phyloP scores from a whole-genome alignment of 2,113 vertebrate genomes.

The Channa maculata region DNA sequence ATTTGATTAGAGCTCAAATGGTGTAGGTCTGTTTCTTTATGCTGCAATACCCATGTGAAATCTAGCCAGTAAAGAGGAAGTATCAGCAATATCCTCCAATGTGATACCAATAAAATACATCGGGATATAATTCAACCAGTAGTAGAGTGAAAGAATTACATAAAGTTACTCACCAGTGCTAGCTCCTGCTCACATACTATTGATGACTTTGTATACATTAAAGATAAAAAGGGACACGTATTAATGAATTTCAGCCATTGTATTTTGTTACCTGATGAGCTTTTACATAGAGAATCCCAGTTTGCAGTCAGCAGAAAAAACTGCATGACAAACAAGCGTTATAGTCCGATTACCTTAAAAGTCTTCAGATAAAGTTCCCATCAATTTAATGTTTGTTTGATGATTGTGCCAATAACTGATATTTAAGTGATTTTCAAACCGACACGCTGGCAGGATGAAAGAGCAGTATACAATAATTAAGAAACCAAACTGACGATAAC shows the following conservation, averaged over 20 bases:
- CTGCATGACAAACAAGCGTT: not conserved
- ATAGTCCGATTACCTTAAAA: not conserved
- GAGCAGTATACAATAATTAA: too few species aligned
- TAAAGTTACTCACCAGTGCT: constrained; percentile 5
- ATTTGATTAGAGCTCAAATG: constrained; percentile 50
- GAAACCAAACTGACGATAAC: too few species aligned
- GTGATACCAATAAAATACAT: constrained; percentile 20
- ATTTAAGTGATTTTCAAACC: too few species aligned
- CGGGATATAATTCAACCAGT: not conserved
- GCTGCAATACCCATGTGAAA: constrained; percentile 13
- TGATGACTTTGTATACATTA: not conserved
- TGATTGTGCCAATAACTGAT: not conserved
- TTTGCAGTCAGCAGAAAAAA: not conserved
- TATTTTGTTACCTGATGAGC: not conserved
- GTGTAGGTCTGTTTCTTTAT: constrained; percentile 11
- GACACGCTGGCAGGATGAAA: too few species aligned
- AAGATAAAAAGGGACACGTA: not conserved
- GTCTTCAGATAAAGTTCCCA: not conserved
- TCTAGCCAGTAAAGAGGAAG: constrained; percentile 8
- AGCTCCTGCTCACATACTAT: not conserved
- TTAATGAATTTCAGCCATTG: not conserved
- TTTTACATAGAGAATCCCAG: not conserved
- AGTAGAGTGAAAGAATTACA: not conserved
- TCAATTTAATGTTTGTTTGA: too few species aligned
- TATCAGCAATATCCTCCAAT: constrained; percentile 21